Evolutionary conservation across 1,140 invertebrate genomes (phyloP).

Genomic region (Scaptodrosophila lebanonensis): DNA sequence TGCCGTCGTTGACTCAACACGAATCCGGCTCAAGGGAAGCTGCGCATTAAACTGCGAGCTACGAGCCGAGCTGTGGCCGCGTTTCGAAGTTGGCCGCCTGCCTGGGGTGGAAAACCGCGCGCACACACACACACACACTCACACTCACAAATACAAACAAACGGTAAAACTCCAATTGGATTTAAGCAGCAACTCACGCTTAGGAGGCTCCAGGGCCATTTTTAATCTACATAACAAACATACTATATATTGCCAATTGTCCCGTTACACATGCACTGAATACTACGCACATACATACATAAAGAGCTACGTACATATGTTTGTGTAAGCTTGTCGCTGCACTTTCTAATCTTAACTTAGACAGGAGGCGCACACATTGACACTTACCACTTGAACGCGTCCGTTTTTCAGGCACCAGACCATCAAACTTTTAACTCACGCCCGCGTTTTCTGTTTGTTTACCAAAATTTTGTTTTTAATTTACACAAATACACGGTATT

Average conservation of each 20-base stretch:
- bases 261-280: background rate
- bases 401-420: too few relatives aligned
- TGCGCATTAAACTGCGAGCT: constrained; percentile 41
- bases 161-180: constrained; percentile 26
- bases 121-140: constrained; percentile 9
- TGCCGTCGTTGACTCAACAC: too few relatives aligned
- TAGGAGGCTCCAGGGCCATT: too few relatives aligned
- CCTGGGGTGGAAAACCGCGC: constrained; percentile 50
- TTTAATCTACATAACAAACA: background rate
- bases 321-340: too few relatives aligned
- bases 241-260: background rate
- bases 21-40: constrained; percentile 50
- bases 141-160: constrained; percentile 2
- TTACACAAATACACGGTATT: too few relatives aligned
- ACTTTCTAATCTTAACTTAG: too few relatives aligned
- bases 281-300: background rate
- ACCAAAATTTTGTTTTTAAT: too few relatives aligned
- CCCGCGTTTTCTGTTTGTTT: too few relatives aligned
- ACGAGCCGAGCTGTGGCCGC: constrained; percentile 38
- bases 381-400: too few relatives aligned
- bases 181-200: constrained; percentile 17
- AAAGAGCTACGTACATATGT: too few relatives aligned
- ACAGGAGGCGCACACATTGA: too few relatives aligned
- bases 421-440: too few relatives aligned
- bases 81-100: constrained; percentile 42